phyloP scores from a whole-genome alignment of 2,113 vertebrate genomes.

The Oceanodroma tethys region DNA sequence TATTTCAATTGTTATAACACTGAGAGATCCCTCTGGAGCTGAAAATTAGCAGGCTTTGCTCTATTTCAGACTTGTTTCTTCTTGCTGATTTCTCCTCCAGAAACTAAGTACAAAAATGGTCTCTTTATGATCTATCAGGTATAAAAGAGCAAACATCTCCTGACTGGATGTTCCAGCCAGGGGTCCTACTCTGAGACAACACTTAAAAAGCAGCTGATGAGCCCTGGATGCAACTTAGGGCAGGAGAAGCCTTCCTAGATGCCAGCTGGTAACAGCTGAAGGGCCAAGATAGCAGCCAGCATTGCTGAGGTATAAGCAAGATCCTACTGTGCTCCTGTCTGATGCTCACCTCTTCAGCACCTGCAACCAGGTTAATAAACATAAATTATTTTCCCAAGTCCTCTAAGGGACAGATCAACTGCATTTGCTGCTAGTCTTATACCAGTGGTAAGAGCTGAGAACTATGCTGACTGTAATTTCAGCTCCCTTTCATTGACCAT shows the following conservation, averaged over 20 bases:
- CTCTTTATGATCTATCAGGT: background rate
- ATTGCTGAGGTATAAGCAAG: background rate
- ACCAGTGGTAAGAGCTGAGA: accelerated
- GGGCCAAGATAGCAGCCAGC: background rate
- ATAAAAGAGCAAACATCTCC: background rate
- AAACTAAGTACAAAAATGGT: background rate
- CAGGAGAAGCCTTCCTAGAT: background rate
- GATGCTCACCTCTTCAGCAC: background rate
- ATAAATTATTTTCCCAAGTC: accelerated
- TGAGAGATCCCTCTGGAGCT: background rate
- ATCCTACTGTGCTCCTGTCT: background rate
- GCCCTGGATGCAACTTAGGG: accelerated
- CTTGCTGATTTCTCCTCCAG: background rate
- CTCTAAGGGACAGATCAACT: background rate
- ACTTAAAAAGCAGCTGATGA: background rate
- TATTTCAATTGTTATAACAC: background rate
- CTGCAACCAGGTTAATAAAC: accelerated
- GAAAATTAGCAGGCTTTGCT: background rate
- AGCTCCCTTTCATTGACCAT: background rate
- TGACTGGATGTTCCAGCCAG: background rate
- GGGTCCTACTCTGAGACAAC: background rate
- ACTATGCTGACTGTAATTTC: background rate
- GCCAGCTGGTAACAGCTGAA: background rate
- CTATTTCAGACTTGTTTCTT: background rate
- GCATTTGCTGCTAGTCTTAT: background rate